Conservation (phyloP, 2,113 vertebrate species). For the Cyprinodon variegatus region DNA sequence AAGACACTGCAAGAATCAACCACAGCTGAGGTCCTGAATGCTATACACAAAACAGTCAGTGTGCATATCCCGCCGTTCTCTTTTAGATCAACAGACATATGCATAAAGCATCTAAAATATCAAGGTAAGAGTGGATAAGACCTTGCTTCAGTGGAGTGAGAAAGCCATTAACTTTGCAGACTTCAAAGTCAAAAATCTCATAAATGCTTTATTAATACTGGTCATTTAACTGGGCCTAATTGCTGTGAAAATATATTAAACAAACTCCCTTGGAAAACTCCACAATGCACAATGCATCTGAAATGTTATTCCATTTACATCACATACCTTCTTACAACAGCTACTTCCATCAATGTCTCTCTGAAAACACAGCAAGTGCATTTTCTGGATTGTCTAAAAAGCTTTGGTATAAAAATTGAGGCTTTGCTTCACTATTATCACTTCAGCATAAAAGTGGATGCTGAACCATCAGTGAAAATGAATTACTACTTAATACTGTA, state of each 20-base stretch:
- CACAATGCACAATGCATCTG: background rate
- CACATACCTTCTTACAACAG: slow-evolving; percentile 13
- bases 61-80: background rate
- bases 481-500: slow-evolving; percentile 27
- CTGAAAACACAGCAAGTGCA: slow-evolving; percentile 36
- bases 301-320: slow-evolving; percentile 9
- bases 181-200: background rate
- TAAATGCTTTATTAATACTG: background rate
- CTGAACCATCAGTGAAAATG: slow-evolving; percentile 30
- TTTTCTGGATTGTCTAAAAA: slow-evolving; percentile 27
- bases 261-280: background rate
- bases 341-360: slow-evolving; percentile 23
- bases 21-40: background rate
- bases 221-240: background rate
- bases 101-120: background rate
- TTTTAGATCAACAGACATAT: background rate
- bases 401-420: slow-evolving; percentile 22
- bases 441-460: slow-evolving; percentile 6
- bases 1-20: background rate
- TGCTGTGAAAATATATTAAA: background rate
- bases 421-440: slow-evolving; percentile 32
- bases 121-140: background rate
- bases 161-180: background rate
- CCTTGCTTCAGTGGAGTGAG: background rate
- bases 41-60: background rate